Evolutionary conservation across 2,888 invertebrate genomes (phyloP).

Genomic region (Brenthis hecate): DNA sequence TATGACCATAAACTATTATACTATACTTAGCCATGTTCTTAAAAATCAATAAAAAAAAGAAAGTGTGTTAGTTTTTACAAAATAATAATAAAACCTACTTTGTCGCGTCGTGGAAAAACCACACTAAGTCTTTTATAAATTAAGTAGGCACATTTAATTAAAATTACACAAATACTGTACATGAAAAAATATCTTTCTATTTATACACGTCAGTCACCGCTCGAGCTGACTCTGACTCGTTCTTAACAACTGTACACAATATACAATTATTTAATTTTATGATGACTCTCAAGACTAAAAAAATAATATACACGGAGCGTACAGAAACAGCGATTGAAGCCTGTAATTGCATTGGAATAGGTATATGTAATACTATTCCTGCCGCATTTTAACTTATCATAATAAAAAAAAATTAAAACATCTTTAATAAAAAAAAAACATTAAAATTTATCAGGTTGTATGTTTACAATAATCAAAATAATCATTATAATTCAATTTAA

Average conservation of each 20-base stretch:
- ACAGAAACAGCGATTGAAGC: too few relatives aligned
- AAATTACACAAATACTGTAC: conserved; percentile 58
- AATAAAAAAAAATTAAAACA: too few relatives aligned
- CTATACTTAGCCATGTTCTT: conserved; percentile 29
- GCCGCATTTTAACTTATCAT: too few relatives aligned
- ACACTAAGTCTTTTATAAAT: conserved; percentile 44
- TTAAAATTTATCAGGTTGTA: too few relatives aligned
- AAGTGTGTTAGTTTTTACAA: conserved; percentile 32
- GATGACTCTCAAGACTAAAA: conserved; percentile 17
- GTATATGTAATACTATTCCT: too few relatives aligned
- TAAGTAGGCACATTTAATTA: conserved; percentile 46
- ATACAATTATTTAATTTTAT: conserved; percentile 45
- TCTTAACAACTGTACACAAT: conserved; percentile 52
- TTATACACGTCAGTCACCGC: conserved; percentile 56
- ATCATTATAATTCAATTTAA: too few relatives aligned
- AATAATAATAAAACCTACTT: conserved; percentile 36
- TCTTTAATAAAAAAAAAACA: too few relatives aligned
- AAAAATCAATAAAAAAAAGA: conserved; percentile 21
- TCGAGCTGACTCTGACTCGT: conserved; percentile 31
- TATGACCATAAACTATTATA: conserved; percentile 16
- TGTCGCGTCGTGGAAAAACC: conserved; percentile 25
- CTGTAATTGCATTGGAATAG: too few relatives aligned
- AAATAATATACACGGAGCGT: background rate
- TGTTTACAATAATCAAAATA: too few relatives aligned
- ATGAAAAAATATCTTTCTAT: conserved; percentile 53